Base-by-base conservation (phyloP, 2,797 vertebrate genomes). In the Xenops minutus region DNA sequence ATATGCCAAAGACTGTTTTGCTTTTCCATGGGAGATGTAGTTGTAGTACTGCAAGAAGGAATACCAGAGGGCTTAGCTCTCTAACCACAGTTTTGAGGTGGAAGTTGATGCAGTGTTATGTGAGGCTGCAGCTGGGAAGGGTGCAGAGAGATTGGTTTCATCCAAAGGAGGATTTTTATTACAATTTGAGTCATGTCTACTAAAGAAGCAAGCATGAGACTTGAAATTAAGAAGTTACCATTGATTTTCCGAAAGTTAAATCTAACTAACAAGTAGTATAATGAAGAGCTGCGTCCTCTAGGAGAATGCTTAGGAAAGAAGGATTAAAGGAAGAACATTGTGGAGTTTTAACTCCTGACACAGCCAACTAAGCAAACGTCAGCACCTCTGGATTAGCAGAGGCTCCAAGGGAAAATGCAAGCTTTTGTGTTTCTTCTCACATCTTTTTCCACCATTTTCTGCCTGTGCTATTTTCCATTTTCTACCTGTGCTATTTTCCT, bases 341-440 rank as follows among this genome's bases (percentile, higher is more conserved):
- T 34, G 15, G 48, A 55, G 3, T 23, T 86, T 73, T 59, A 24
- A 7, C 54, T 69, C 26, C 29, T 91, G 32, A 7, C 9, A 3
- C 9, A 22, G 54, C 39, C 27, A 13, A 54, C 5, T 34, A 49
- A 56, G 22, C 41, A 17, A 34, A 26, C 0, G 0, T 23, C 37
- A 46, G 32, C 36, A 12, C 9, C 37, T 36, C n/a, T 30, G 52
- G n/a, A 24, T 66, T 83, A 43, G n/a, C 22, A 62, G 32, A n/a
- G n/a, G 4, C 61, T 77, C 20, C 44, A 52, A 0, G 0, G 7
- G 56, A 16, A 55, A 84, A n/a, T 3, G 2, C 0, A 23, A 14
- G 3, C 27, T 46, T 74, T 64, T 0, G 1, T 48, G 22, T 71
- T 83, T 59, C 43, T 74, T 71, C 7, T 77, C 0, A 0, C 10